These are phyloP conservation scores for Chaunax sp. DNA, from an alignment of 2,797 vertebrate species.

Conservation along the genomic window DNA sequence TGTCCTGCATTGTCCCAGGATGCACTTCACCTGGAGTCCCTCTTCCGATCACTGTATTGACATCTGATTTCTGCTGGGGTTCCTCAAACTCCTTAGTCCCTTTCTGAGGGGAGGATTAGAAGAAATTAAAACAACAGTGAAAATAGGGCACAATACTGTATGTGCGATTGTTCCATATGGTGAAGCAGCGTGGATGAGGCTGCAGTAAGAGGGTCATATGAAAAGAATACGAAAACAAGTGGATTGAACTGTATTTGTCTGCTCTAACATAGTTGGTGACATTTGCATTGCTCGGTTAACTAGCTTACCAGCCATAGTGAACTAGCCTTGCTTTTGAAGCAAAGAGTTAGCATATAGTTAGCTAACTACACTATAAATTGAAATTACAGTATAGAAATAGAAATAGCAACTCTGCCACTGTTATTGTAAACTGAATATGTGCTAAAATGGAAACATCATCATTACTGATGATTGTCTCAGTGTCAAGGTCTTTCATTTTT, in stretches of 20 bases:
- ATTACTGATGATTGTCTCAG: not conserved
- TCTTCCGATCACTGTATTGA: not conserved
- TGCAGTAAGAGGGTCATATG: too few relatives aligned
- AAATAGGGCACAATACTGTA: not conserved
- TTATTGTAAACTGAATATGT: not conserved
- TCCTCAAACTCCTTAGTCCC: not conserved
- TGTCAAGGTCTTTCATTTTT: not conserved
- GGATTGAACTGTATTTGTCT: too few relatives aligned
- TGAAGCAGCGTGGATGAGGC: too few relatives aligned
- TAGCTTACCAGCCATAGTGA: too few relatives aligned
- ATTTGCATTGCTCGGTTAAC: too few relatives aligned
- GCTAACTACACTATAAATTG: not conserved
- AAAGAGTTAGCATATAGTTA: not conserved
- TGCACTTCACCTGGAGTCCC: conserved; percentile 13
- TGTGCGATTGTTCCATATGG: too few relatives aligned
- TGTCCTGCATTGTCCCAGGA: not conserved
- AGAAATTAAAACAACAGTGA: not conserved
- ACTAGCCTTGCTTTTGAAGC: not conserved
- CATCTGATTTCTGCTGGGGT: not conserved
- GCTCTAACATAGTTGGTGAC: too few relatives aligned
- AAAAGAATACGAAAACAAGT: too few relatives aligned
- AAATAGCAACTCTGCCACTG: not conserved
- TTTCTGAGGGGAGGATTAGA: conserved; percentile 6
- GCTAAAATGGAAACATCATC: not conserved
- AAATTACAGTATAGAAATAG: too few relatives aligned